These are phyloP conservation scores for Hyperopisus bebe DNA, from an alignment of 2,113 vertebrate genomes.

Conservation along the genomic window DNA sequence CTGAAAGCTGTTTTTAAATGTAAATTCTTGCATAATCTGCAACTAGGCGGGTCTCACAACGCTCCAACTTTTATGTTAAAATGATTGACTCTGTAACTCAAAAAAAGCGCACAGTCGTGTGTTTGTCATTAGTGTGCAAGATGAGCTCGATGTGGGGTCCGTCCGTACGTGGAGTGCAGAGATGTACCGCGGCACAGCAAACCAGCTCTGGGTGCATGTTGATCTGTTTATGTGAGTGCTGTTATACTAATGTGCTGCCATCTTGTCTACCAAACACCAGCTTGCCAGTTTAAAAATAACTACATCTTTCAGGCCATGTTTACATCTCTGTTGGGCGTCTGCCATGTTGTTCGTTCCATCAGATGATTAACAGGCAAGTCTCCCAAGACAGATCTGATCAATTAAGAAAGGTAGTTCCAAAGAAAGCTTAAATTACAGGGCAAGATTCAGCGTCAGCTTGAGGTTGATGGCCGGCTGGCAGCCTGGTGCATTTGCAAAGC, in stretches of 20 bases:
- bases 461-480: conserved; percentile 26
- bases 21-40: neutral
- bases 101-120: neutral
- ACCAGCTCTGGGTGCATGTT: conserved; percentile 39
- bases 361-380: conserved; percentile 50
- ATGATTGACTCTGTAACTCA: neutral
- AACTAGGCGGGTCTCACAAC: neutral
- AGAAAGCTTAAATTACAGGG: neutral
- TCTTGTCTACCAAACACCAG: conserved; percentile 36
- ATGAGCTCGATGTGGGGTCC: conserved; percentile 14
- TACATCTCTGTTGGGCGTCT: conserved; percentile 45
- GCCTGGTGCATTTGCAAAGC: conserved; percentile 21
- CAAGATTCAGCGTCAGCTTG: conserved; percentile 24
- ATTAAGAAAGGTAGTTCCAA: conserved; percentile 54
- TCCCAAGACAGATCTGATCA: conserved; percentile 44
- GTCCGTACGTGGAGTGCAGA: neutral
- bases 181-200: neutral
- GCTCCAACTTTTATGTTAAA: neutral
- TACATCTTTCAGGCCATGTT: conserved; percentile 47
- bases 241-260: conserved; percentile 40
- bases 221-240: conserved; percentile 27
- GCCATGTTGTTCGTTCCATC: conserved; percentile 43
- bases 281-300: conserved; percentile 54
- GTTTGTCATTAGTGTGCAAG: conserved; percentile 6
- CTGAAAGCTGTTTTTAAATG: conserved; percentile 4